Evolutionary conservation across 2,797 vertebrate species (phyloP), one percentile per base, ranked within the genome.

Genomic region (Melanotaenia maccullochi): DNA sequence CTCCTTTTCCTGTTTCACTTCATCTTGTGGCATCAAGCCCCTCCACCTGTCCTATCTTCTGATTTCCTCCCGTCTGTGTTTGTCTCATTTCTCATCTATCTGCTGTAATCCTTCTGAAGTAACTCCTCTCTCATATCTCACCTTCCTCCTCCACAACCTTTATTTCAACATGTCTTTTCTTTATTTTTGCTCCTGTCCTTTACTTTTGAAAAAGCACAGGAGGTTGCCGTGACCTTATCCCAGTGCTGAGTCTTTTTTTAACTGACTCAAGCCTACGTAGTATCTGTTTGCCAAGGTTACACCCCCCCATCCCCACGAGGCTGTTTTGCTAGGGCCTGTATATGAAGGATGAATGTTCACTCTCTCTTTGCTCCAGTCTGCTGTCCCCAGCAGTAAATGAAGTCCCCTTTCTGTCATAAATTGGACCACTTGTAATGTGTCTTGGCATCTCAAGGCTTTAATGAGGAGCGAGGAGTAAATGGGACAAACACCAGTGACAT

Each of bases 321-420:
- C 71, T 78, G 72, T 83, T 85, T 78, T 86, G 73, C 58, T 70
- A 75, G 30, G 51, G 38, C 32, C 59, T n/a, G 25, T 13, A 16
- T 73, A 72, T 84, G 69, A 70, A 75, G 78, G 65, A 71, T 67
- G 58, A 73, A 52, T 62, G 62, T 81, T 85, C 51, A 2, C 73
- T 75, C 42, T 72, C 65, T 76, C 82, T 68, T 22, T 32, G 54
- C 80, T 82, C 67, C 66, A 40, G 42, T 82, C 38, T 74, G 75
- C 71, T 84, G 83, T 89, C 85, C 87, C 75, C 71, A 74, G 64
- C 79, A 87, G 71, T 81, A 87, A 90, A 90, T 75, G 28, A 90
- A 79, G 82, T 89, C 85, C 84, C 83, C 30, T 1, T 79, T 65
- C 70, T 76, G 73, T 85, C 79, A 73, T 92, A 90, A 92, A 91